Conservation (phyloP, 2,113 vertebrate genomes). For the Erythrolamprus reginae region DNA sequence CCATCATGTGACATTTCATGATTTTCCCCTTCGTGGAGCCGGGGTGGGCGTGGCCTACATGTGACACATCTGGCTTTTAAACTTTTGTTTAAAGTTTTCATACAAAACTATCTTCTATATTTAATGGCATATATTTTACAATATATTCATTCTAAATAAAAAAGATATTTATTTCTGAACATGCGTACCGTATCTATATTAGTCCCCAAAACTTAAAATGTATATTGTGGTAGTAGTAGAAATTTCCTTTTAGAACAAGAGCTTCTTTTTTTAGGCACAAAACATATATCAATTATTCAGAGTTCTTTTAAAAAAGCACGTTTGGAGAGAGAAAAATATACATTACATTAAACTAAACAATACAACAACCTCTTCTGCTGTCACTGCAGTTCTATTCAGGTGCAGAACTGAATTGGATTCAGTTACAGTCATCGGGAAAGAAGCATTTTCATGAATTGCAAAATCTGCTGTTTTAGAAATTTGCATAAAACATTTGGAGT, state of each 20-base stretch:
- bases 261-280: background rate
- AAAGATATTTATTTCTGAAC: no score
- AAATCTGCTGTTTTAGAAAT: background rate
- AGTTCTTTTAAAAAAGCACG: slow-evolving; percentile 15
- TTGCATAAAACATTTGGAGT: background rate
- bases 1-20: no score
- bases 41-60: no score
- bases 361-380: slow-evolving; percentile 8
- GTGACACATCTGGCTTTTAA: no score
- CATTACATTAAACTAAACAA: slow-evolving; percentile 2
- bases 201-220: background rate
- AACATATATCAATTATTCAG: background rate
- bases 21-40: no score
- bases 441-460: background rate
- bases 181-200: no score
- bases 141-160: no score
- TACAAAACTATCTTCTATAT: no score
- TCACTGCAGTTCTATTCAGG: slow-evolving; percentile 21
- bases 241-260: background rate
- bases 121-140: no score
- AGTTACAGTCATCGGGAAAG: slow-evolving; percentile 8
- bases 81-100: no score
- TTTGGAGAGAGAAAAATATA: slow-evolving; percentile 11
- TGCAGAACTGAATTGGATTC: slow-evolving; percentile 20
- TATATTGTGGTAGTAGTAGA: slow-evolving; percentile 16